Evolutionary conservation across 2,888 invertebrate species (phyloP).

Genomic region (Cheilosia vulpina): DNA sequence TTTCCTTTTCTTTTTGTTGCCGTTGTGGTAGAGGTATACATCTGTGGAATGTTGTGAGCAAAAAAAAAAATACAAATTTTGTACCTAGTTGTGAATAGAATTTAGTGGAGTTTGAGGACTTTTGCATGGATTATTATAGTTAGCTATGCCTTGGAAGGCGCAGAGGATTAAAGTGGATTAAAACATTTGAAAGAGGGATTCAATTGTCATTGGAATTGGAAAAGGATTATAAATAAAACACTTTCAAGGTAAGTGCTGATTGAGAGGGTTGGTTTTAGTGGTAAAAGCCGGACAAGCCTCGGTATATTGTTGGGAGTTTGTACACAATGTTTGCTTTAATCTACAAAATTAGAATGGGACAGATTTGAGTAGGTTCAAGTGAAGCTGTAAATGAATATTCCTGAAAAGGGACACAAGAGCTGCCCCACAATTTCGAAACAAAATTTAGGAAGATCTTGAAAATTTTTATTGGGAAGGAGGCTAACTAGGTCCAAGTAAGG

Average conservation of each 20-base stretch:
- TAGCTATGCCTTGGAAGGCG: conserved; percentile 62
- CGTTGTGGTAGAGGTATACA: not conserved
- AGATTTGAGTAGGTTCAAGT: too few relatives aligned
- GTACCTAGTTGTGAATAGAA: not conserved
- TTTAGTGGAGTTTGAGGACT: conserved; percentile 16
- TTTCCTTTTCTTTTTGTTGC: conserved; percentile 3
- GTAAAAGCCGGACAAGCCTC: too few relatives aligned
- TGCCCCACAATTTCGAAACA: too few relatives aligned
- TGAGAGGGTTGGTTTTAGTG: too few relatives aligned
- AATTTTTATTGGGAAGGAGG: too few relatives aligned
- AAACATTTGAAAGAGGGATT: conserved; percentile 11
- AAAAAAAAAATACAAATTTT: not conserved
- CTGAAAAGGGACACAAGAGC: too few relatives aligned
- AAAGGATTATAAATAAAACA: conserved; percentile 3
- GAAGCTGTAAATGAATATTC: too few relatives aligned
- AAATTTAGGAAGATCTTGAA: too few relatives aligned
- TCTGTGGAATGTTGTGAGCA: not conserved
- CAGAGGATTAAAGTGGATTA: conserved; percentile 37
- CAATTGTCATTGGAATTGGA: not conserved
- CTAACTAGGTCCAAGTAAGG: too few relatives aligned
- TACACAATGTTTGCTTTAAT: too few relatives aligned
- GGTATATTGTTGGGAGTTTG: too few relatives aligned
- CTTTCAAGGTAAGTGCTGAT: conserved; percentile 32
- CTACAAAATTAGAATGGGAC: too few relatives aligned
- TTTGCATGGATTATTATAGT: conserved; percentile 18